Evolutionary conservation across 2,888 invertebrate genomes (phyloP), one percentile per base, ranked within the genome.

Genomic region (Pyrrhosoma nymphula): DNA sequence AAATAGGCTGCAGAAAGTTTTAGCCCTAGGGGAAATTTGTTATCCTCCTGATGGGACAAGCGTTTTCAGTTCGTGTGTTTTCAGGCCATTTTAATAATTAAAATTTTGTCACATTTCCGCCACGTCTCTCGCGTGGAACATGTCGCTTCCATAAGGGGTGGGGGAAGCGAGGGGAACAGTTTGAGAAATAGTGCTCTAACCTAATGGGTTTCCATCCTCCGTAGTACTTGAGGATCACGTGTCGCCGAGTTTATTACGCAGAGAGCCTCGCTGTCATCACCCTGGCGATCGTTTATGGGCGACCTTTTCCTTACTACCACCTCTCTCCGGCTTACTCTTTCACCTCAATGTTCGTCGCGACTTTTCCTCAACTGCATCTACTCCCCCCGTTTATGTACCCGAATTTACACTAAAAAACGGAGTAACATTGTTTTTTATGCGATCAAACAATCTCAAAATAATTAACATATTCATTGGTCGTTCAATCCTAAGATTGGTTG

Each of bases 231-330:
- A 16, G 30, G 82, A 82, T 82, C 82, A 82, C 82, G 82, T 82
- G 82, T 82, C 82, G 82, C 82, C 82, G 82, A 82, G 82, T 82
- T 82, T 82, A 82, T 82, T 82, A 82, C 82, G 82, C 30, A 82
- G 82, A 82, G 82, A 82, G 82, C 82, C 26, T 35, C 35, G 82
- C 35, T 35, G 82, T 82, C 82, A 35, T 82, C 82, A 35, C 82
- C 35, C 35, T 14, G 35, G 82, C 82, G 82, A 82, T 82, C 82
- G 82, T 82, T 82, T 82, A 82, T 82, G 82, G 82, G 82, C 35
- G 82, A 82, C 82, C 82, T 82, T 82, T 82, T 16, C 82, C 82
- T 35, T 35, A 69, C 69, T 47, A 8, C 69, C 82, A 82, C 30
- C 35, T 30, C 82, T 82, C 35, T 30, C 16, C 82, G 26, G 6